Conservation (phyloP, 2,113 vertebrate species). For the Cephalopholis sonnerati region DNA sequence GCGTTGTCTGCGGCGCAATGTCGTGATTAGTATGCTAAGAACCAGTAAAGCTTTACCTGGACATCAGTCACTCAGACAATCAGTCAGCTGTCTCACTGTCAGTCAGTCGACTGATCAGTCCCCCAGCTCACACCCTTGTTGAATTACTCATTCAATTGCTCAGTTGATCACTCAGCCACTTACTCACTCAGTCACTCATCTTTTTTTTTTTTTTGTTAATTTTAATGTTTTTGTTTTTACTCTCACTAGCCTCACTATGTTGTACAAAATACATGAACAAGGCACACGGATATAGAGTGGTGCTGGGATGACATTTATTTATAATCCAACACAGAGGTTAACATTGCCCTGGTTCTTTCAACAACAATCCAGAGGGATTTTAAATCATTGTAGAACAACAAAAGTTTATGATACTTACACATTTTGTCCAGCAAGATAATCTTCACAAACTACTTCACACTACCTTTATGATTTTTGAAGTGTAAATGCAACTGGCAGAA, state of each 20-base stretch:
- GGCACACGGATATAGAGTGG: background rate
- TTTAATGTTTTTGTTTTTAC: background rate
- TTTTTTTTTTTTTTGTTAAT: background rate
- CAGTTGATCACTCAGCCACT: conserved; percentile 21
- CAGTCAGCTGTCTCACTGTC: conserved; percentile 64
- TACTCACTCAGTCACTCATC: background rate
- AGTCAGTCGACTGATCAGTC: conserved; percentile 44
- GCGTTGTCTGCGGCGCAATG: conserved; percentile 18
- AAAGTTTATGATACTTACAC: no score
- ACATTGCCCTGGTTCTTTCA: no score
- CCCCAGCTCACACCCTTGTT: conserved; percentile 1
- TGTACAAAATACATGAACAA: background rate
- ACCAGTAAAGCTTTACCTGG: conserved; percentile 43
- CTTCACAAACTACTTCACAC: no score
- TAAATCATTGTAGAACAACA: no score
- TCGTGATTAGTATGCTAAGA: conserved; percentile 69
- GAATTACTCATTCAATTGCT: conserved; percentile 56
- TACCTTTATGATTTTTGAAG: no score
- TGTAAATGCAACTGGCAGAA: no score
- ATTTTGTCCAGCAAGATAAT: no score
- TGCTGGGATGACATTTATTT: no score
- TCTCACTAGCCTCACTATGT: background rate
- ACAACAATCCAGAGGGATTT: no score
- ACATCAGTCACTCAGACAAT: conserved; percentile 64
- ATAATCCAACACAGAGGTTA: no score